phyloP scores from a whole-genome alignment of 2,888 invertebrate genomes.

The Trachelus tabidus region DNA sequence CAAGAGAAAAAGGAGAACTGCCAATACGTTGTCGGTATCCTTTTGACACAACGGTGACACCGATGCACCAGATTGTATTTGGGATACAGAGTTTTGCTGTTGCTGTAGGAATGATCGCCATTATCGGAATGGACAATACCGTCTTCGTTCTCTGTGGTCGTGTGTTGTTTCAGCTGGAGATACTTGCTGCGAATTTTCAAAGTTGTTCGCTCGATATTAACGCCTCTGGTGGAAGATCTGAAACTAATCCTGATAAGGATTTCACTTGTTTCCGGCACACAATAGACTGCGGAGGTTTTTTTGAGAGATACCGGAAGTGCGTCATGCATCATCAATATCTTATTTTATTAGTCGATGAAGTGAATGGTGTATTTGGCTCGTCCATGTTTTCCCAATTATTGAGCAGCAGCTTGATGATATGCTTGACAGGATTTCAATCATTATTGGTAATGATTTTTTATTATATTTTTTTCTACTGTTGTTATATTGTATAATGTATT shows the following conservation, averaged over 20 bases:
- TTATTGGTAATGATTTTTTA: conserved; percentile 33
- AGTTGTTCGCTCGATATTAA: not conserved
- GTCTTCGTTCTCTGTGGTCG: conserved; percentile 35
- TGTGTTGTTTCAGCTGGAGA: conserved; percentile 38
- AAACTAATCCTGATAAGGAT: not conserved
- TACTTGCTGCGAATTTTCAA: conserved; percentile 25
- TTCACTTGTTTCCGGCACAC: not conserved
- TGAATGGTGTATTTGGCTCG: conserved; percentile 42
- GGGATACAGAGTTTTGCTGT: conserved; percentile 38
- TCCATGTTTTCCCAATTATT: conserved; percentile 50
- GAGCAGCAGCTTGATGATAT: conserved; percentile 53
- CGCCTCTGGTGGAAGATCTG: not conserved
- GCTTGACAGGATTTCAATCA: conserved; percentile 55
- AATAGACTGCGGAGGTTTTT: not conserved
- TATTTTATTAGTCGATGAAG: conserved; percentile 34
- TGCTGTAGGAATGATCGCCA: conserved; percentile 34
- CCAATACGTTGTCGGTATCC: conserved; percentile 52
- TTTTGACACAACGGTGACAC: conserved; percentile 40
- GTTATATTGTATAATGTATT: not conserved
- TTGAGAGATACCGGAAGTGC: conserved; percentile 23
- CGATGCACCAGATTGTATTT: conserved; percentile 40
- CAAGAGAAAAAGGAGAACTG: conserved; percentile 40
- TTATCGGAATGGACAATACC: conserved; percentile 43
- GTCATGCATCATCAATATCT: conserved; percentile 45
- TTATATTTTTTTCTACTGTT: not conserved